These are phyloP conservation scores for Elymnias hypermnestra DNA, from an alignment of 1,140 invertebrate genomes.

Conservation along the genomic window DNA sequence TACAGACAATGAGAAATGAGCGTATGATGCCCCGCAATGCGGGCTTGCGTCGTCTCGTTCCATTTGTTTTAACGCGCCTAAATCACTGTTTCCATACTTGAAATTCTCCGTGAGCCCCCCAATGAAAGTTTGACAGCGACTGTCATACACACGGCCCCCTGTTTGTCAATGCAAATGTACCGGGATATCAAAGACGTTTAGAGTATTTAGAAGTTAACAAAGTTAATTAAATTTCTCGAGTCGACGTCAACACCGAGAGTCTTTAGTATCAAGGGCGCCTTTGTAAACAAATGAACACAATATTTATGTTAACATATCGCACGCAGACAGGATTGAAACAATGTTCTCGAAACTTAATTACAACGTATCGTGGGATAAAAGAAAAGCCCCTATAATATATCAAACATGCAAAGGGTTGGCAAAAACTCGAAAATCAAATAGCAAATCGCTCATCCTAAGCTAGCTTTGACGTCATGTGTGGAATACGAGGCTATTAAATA, in stretches of 20 bases:
- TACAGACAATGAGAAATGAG: slow-evolving; percentile 70
- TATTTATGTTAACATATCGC: slow-evolving; percentile 69
- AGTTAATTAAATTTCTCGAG: slow-evolving; percentile 73
- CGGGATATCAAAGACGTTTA: slow-evolving; percentile 72
- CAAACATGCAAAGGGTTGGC: slow-evolving; percentile 5
- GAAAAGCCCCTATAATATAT: slow-evolving; percentile 12
- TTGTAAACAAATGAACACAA: slow-evolving; percentile 62
- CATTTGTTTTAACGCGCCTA: slow-evolving; percentile 67
- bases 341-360: slow-evolving; percentile 61
- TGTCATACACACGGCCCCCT: slow-evolving; percentile 57
- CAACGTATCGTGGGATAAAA: slow-evolving; percentile 15
- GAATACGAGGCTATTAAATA: slow-evolving; percentile 53
- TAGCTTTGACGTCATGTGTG: slow-evolving; percentile 46
- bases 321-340: slow-evolving; percentile 51
- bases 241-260: slow-evolving; percentile 58
- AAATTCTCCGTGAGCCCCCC: slow-evolving; percentile 34
- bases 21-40: slow-evolving; percentile 66
- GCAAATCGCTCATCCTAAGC: slow-evolving; percentile 27
- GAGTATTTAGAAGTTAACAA: slow-evolving; percentile 75
- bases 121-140: slow-evolving; percentile 67
- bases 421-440: slow-evolving; percentile 47
- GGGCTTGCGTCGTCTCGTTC: slow-evolving; percentile 47
- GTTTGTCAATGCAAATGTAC: slow-evolving; percentile 63
- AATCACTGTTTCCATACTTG: slow-evolving; percentile 66
- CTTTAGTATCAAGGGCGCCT: slow-evolving; percentile 63